phyloP scores from a whole-genome alignment of 1,140 invertebrate genomes.

The Calycopis cecrops region DNA sequence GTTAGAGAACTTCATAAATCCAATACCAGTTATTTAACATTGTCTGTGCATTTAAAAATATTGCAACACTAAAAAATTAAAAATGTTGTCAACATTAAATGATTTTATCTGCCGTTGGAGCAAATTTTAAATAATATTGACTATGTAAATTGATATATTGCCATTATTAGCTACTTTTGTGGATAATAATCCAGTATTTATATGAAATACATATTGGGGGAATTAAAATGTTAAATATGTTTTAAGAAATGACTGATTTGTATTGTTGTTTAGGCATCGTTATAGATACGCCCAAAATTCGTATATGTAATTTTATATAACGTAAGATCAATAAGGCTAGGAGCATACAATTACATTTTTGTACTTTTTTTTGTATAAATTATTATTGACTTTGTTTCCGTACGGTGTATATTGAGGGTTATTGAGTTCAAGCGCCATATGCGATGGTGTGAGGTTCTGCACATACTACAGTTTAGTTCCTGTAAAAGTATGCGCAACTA shows the following conservation, averaged over 20 bases:
- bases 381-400: constrained; percentile 5
- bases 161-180: too few relatives aligned
- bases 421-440: constrained; percentile 6
- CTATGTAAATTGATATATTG: too few relatives aligned
- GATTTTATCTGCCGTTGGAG: too few relatives aligned
- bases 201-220: constrained; percentile 5
- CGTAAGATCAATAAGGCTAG: constrained; percentile 20
- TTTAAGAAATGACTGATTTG: constrained; percentile 67
- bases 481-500: not conserved
- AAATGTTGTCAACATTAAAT: too few relatives aligned
- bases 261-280: constrained; percentile 57
- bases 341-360: constrained; percentile 25
- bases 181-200: too few relatives aligned
- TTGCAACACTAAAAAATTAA: too few relatives aligned
- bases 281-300: constrained; percentile 33
- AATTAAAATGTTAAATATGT: constrained; percentile 42
- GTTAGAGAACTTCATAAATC: too few relatives aligned
- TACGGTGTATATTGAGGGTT: constrained; percentile 25
- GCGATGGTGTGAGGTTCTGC: not conserved
- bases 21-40: too few relatives aligned
- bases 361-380: constrained; percentile 1
- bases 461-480: constrained; percentile 6
- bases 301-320: constrained; percentile 51
- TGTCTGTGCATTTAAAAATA: too few relatives aligned
- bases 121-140: too few relatives aligned